These are phyloP conservation scores for Taphrorychus bicolor DNA, from an alignment of 2,888 invertebrate species.

Conservation along the genomic window DNA sequence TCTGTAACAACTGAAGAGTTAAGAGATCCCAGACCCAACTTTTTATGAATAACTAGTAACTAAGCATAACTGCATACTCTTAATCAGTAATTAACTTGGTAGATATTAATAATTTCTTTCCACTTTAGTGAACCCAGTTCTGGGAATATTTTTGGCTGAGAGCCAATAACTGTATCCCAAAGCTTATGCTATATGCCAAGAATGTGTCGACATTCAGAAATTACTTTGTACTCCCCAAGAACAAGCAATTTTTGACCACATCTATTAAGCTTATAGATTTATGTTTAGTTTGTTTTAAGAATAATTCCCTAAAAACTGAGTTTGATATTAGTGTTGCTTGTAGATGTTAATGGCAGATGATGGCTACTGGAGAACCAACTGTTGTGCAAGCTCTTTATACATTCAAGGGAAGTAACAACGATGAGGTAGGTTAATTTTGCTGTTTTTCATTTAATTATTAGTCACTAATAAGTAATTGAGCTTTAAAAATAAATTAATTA, in stretches of 20 bases:
- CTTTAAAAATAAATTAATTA: constrained; percentile 4
- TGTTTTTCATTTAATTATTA: neutral
- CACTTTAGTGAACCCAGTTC: constrained; percentile 43
- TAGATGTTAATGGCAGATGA: constrained; percentile 48
- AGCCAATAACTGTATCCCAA: constrained; percentile 52
- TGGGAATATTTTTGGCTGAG: constrained; percentile 50
- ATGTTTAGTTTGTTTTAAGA: constrained; percentile 10
- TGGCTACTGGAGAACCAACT: constrained; percentile 66
- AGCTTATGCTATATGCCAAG: constrained; percentile 55
- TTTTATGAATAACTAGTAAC: no score
- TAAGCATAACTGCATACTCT: no score
- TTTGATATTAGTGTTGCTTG: constrained; percentile 12
- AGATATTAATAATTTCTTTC: constrained; percentile 45
- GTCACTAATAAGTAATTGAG: neutral
- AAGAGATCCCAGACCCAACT: no score
- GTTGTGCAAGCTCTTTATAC: constrained; percentile 91
- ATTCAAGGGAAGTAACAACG: constrained; percentile 96
- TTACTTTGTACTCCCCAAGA: constrained; percentile 50
- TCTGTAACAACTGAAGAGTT: no score
- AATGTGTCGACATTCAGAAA: constrained; percentile 59
- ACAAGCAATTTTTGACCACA: constrained; percentile 21
- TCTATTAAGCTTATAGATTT: constrained; percentile 11
- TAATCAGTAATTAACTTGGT: constrained; percentile 3
- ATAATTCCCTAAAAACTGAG: no score
- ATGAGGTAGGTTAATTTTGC: constrained; percentile 74